Evolutionary conservation across 2,797 vertebrate genomes (phyloP).

Genomic region (Xiphorhynchus erythropygius): DNA sequence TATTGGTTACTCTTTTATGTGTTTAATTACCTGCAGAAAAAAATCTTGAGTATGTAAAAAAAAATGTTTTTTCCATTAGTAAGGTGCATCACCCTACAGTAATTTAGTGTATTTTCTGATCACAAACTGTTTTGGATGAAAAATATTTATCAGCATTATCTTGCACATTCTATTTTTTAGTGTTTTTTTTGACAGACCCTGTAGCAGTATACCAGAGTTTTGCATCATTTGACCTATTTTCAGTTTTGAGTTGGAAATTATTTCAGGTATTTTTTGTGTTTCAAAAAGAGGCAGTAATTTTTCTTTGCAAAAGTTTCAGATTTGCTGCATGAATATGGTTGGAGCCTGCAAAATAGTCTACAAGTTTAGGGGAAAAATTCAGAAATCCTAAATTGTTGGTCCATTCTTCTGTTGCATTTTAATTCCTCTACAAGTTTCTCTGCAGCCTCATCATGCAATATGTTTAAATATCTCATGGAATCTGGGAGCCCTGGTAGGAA

Average conservation of each 20-base stretch:
- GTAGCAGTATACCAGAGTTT: not conserved
- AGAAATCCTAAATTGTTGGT: not conserved
- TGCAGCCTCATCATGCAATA: not conserved
- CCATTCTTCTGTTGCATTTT: not conserved
- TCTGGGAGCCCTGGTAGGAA: not conserved
- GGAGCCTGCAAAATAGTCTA: not conserved
- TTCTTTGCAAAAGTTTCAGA: not conserved
- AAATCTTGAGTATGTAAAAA: not conserved
- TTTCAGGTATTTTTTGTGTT: not conserved
- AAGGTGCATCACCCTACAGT: not conserved
- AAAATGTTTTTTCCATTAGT: not conserved
- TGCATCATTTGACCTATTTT: not conserved
- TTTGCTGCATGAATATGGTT: not conserved
- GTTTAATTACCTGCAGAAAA: not conserved
- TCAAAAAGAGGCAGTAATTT: not conserved
- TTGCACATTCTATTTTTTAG: not conserved
- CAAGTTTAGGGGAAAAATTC: not conserved
- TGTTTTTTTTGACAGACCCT: not conserved
- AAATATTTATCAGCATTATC: not conserved
- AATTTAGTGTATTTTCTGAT: not conserved
- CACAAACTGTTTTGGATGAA: not conserved
- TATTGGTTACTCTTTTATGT: not conserved
- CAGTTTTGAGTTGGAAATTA: not conserved
- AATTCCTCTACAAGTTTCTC: not conserved
- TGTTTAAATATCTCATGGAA: not conserved